Conservation (phyloP, 2,888 invertebrate species). For the Himalopsyche kuldschensis region DNA sequence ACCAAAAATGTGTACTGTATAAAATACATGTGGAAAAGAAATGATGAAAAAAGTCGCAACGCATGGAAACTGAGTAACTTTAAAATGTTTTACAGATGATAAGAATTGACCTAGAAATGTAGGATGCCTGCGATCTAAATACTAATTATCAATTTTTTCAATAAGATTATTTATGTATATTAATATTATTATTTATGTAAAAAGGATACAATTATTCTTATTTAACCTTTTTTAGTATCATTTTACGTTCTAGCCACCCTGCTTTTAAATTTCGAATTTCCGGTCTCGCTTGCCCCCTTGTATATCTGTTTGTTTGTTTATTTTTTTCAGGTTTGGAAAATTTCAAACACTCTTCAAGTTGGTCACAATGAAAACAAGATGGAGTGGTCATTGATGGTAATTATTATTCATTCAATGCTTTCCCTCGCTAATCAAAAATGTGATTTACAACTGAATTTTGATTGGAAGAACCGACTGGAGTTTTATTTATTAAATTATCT, state of each 20-base stretch:
- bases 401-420: neutral
- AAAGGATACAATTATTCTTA: no score
- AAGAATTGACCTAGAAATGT: no score
- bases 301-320: neutral
- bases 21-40: no score
- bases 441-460: neutral
- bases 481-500: neutral
- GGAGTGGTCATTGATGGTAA: neutral
- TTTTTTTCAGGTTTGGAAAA: neutral
- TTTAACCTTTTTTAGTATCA: neutral
- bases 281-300: neutral
- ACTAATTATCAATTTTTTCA: no score
- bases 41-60: no score
- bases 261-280: neutral
- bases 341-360: neutral
- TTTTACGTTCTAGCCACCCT: neutral
- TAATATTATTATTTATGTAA: no score
- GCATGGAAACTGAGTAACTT: no score
- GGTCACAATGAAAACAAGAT: neutral
- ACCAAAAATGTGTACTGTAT: no score
- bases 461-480: neutral
- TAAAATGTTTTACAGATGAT: no score
- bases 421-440: neutral
- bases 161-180: no score
- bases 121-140: no score